Base-by-base conservation (phyloP, 2,888 invertebrate genomes). In the Philereme vetulata region DNA sequence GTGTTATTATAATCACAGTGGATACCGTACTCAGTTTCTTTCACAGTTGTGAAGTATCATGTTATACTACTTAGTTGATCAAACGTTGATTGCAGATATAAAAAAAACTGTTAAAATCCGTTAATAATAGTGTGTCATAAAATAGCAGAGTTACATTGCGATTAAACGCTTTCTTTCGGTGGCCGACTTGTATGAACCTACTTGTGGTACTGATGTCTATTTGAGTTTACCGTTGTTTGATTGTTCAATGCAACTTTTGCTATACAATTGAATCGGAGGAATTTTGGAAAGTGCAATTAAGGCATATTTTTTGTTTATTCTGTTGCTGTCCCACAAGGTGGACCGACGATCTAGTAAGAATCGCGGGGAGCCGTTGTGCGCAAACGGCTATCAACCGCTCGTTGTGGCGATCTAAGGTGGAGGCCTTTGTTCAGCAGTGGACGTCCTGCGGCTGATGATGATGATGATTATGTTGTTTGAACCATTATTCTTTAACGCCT, bases 131-230 rank as follows among this genome's bases (percentile, higher is more conserved):
- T 70, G 68, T 70, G 59, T 67, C 60, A 62, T 65, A 67, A 70
- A 68, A 57, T 51, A 51, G 53, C 53, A 57, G 57, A 71, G 54
- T 70, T 71, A 72, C 70, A 74, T 72, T 67, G 70, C 69, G 75
- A 80, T 78, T 74, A 77, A 66, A 70, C 65, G 72, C 62, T 71
- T 74, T 72, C 57, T 56, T 56, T 63, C 59, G 62, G 48, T 63
- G 60, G 51, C 57, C 60, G 60, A 59, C 63, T 66, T 56, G 60
- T 36, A 43, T 56, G 59, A 46, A 54, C 53, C 58, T 53, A 62
- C 62, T 60, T 65, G 54, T 56, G 50, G 50, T 57, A 43, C 52
- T 54, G 51, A 45, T 51, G 59, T 35, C 52, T 51, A 33, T 61
- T 57, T 47, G 34, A 51, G 21, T 40, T 43, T 54, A 47, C 54